These are phyloP conservation scores for Stratiolaelaps scimitus DNA, from an alignment of 1,140 invertebrate genomes.

Conservation along the genomic window DNA sequence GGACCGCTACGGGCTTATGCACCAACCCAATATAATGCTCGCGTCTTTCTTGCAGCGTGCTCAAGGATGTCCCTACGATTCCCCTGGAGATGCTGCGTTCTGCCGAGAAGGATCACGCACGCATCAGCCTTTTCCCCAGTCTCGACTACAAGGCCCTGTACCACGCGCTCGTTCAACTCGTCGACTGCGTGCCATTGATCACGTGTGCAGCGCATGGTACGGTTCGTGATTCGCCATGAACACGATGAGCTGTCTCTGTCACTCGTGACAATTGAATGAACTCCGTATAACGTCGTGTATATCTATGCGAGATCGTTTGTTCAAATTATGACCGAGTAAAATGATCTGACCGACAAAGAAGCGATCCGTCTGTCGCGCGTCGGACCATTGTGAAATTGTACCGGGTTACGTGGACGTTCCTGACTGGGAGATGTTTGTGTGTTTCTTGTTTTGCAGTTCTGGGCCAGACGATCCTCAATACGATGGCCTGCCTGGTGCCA, in stretches of 20 bases:
- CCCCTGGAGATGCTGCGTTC: slow-evolving; percentile 76
- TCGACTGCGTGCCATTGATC: slow-evolving; percentile 67
- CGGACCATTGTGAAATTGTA: too few relatives aligned
- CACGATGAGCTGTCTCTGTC: slow-evolving; percentile 22
- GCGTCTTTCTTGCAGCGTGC: slow-evolving; percentile 53
- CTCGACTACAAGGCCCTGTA: slow-evolving; percentile 88
- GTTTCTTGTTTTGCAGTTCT: slow-evolving; percentile 55
- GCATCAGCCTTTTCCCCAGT: slow-evolving; percentile 80
- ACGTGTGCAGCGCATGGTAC: slow-evolving; percentile 67
- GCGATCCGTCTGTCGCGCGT: too few relatives aligned
- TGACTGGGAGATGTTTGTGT: background rate
- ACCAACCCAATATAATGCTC: too few relatives aligned
- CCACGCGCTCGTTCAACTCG: slow-evolving; percentile 50
- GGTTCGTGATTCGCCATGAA: slow-evolving; percentile 18
- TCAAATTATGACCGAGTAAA: background rate
- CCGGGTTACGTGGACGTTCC: too few relatives aligned
- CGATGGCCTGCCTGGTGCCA: slow-evolving; percentile 76
- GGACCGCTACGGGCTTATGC: too few relatives aligned
- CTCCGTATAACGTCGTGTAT: too few relatives aligned
- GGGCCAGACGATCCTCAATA: slow-evolving; percentile 75
- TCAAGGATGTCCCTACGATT: slow-evolving; percentile 85
- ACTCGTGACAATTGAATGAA: slow-evolving; percentile 19
- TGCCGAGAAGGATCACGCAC: slow-evolving; percentile 63
- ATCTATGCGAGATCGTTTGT: too few relatives aligned
- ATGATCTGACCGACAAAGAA: slow-evolving; percentile 26